Evolutionary conservation across 2,888 invertebrate species (phyloP), one percentile per base, ranked within the genome.

Genomic region (Drosophila phalerata): DNA sequence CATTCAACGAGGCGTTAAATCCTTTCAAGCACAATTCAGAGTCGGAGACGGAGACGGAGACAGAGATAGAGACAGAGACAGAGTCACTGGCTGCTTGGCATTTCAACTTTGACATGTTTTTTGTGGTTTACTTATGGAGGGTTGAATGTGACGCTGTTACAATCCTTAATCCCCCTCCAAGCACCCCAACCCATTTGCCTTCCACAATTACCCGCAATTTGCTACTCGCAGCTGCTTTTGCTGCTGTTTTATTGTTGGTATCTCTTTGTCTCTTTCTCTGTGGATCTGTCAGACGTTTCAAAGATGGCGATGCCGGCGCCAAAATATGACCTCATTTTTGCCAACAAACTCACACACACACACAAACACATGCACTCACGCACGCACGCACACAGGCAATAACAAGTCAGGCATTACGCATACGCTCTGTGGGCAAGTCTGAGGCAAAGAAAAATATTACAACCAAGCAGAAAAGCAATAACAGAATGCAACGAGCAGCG

Each of bases 261-360:
- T 77, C 68, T 73, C 48, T 37, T 68, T 60, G 48, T 58, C 9
- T 43, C 55, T 58, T 52, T 58, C 11, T 15, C 17, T 22, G 47
- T 43, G 32, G 34, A 56, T 56, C 56, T 19, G 45, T 58, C 61
- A 73, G 78, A 64, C 85, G 49, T 55, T 34, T 19, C 66, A 51
- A 68, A 64, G 71, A 82, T 73, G 67, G 68, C 62, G 60, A 58
- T 47, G 77, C 30, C 77, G 81, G 57, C 88, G 81, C 88, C 84
- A 73, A 88, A 88, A 88, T 88, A 88, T 84, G 84, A 84, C 84
- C 84, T 84, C 89, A 84, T 84, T 84, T 81, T 40, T 25, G 37
- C 30, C 30, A 60, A 19, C 53, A 62, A 34, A 37, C 45, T 37
- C 38, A 61, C 42, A 28, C 5, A 5, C 28, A 5, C 28, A 28